These are phyloP conservation scores for Saccostrea cuccullata DNA, from an alignment of 1,140 invertebrate genomes.

Conservation along the genomic window DNA sequence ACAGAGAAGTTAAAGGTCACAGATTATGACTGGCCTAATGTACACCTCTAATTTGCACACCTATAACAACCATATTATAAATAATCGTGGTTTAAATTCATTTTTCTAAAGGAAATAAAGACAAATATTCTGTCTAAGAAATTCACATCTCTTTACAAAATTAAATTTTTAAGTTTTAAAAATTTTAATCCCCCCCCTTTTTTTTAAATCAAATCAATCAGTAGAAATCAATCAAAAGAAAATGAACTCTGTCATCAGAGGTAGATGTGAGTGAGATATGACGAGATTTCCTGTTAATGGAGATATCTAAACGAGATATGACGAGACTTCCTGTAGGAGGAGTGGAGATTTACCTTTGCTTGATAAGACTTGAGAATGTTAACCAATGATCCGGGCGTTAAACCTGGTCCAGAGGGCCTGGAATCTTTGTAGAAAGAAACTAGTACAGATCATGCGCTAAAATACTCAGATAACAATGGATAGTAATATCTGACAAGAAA, in stretches of 20 bases:
- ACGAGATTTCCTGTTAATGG: not conserved
- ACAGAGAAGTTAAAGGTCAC: not conserved
- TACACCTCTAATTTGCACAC: too few relatives aligned
- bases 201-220: too few relatives aligned
- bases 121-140: too few relatives aligned
- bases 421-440: not conserved
- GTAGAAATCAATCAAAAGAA: too few relatives aligned
- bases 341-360: not conserved
- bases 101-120: too few relatives aligned
- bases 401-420: not conserved
- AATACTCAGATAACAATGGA: not conserved
- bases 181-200: too few relatives aligned
- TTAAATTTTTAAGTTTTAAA: too few relatives aligned
- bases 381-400: not conserved
- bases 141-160: too few relatives aligned
- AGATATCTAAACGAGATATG: not conserved
- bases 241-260: too few relatives aligned
- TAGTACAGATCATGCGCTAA: not conserved
- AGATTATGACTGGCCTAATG: too few relatives aligned
- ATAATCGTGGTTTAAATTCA: too few relatives aligned
- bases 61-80: too few relatives aligned
- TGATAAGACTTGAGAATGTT: constrained; percentile 21
- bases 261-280: not conserved
- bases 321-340: not conserved
- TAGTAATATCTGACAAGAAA: not conserved